Base-by-base conservation (phyloP, 2,888 invertebrate genomes). In the Choristoneura rosaceana region DNA sequence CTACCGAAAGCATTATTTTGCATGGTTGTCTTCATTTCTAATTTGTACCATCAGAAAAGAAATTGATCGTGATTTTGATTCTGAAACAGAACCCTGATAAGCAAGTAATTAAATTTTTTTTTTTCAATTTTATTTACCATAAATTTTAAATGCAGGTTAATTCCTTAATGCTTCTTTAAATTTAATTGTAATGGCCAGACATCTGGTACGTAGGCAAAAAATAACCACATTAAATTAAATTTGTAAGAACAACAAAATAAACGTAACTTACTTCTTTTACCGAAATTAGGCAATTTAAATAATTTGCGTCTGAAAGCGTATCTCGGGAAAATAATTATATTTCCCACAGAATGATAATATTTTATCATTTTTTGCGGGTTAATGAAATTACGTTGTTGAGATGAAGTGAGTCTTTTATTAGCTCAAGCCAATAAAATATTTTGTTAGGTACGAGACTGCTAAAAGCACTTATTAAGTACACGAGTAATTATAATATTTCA, bases 251-350 rank as follows among this genome's bases (percentile, higher is more conserved):
- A 50, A 50, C 64, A 33, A 50, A 50, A 34, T 64, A 50, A 34
- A 64, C 34, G 50, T 47, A 34, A 64, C 15, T 34, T 47, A 63
- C 47, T 63, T 47, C 17, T 43, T 63, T 47, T 33, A 47, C 59
- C 10, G 15, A 64, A 64, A 64, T 62, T 45, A 45, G 33, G 14
- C n/a, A 43, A 33, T 62, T 62, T 45, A 62, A 62, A 41, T 62
- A 45, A 62, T 62, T 62, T 25, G 55, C 14, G 45, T 14, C 62
- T 62, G 25, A 45, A 45, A 62, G 62, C 62, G 2, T 33, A 45
- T n/a, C 25, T 62, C 43, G 41, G 17, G 1, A 9, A 9, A 25
- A 62, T 62, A 62, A 45, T 62, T 25, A 14, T 3, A 14, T 62
- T 62, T n/a, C 25, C 25, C 14, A 8, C 25, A 33, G n/a, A 62